Percentiles rank a stretch among this genome's conserved stretches.
These are phyloP conservation scores for Melanotaenia maccullochi DNA, from an alignment of 2,797 vertebrate species.

Conservation along the genomic window DNA sequence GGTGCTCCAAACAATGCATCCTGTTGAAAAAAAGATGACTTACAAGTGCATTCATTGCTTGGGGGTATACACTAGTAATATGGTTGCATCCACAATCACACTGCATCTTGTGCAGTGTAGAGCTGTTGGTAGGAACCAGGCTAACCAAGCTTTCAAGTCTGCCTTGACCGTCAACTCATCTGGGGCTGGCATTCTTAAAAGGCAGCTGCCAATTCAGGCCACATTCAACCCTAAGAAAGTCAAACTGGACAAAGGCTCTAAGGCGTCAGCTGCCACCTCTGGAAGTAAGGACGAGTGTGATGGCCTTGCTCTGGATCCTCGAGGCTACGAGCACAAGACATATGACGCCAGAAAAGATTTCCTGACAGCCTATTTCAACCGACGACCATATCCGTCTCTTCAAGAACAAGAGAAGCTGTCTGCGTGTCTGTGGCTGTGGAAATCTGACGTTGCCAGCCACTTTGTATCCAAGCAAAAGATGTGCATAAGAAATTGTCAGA, in stretches of 20 bases:
- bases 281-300: constrained; percentile 87
- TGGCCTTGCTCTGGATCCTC: constrained; percentile 91
- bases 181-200: constrained; percentile 86
- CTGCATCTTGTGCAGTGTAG: constrained; percentile 97
- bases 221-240: constrained; percentile 86
- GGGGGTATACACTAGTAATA: constrained; percentile 98
- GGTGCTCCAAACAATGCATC: constrained; percentile 97
- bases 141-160: constrained; percentile 87
- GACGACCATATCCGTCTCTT: constrained; percentile 89
- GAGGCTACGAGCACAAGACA: constrained; percentile 92
- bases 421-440: constrained; percentile 95
- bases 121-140: constrained; percentile 92
- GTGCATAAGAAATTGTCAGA: constrained; percentile 88
- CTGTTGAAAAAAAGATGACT: constrained; percentile 97
- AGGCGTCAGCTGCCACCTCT: constrained; percentile 80
- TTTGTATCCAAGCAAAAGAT: constrained; percentile 90
- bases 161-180: constrained; percentile 85
- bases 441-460: constrained; percentile 93
- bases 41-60: constrained; percentile 99
- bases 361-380: constrained; percentile 95
- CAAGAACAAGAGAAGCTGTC: constrained; percentile 94
- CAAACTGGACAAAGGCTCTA: constrained; percentile 80
- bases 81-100: constrained; percentile 98
- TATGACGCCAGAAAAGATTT: constrained; percentile 96
- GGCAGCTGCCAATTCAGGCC: constrained; percentile 86